Percentiles rank a stretch among this genome's conserved stretches.
These are phyloP conservation scores for Sebastes steindachneri DNA, from an alignment of 2,797 vertebrate genomes.

Conservation along the genomic window DNA sequence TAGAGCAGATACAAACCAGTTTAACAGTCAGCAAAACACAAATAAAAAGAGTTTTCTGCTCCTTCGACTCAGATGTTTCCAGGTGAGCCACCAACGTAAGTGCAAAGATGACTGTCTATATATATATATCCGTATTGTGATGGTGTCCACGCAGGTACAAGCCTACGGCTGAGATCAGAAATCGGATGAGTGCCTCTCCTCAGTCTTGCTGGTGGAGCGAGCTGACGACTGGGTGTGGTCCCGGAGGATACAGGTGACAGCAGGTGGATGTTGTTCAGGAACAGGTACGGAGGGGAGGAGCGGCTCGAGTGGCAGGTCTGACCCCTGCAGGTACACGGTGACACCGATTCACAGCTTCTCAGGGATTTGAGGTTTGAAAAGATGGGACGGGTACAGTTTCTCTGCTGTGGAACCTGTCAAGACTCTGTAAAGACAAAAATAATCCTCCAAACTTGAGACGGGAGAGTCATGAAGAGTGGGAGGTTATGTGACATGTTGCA, in stretches of 20 bases:
- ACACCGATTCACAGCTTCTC: slow-evolving; percentile 21
- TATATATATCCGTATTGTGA: neutral
- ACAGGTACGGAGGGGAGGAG: neutral
- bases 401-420: neutral
- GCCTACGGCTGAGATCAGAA: neutral
- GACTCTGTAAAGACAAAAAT: neutral
- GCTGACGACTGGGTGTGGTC: slow-evolving; percentile 54
- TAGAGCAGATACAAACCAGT: neutral
- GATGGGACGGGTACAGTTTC: neutral
- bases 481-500: neutral
- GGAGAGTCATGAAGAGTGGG: neutral
- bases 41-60: no score
- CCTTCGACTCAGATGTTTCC: neutral
- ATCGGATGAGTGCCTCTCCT: slow-evolving; percentile 4
- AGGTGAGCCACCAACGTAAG: neutral
- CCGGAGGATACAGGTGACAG: slow-evolving; percentile 13
- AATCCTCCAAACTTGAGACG: neutral
- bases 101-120: neutral
- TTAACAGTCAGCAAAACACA: neutral
- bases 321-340: slow-evolving; percentile 48
- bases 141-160: neutral
- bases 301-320: slow-evolving; percentile 14
- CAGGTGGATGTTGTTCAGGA: slow-evolving; percentile 21
- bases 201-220: neutral
- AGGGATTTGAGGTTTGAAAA: neutral